Conservation (phyloP, 2,888 invertebrate species). For the Amphimallon solstitiale region DNA sequence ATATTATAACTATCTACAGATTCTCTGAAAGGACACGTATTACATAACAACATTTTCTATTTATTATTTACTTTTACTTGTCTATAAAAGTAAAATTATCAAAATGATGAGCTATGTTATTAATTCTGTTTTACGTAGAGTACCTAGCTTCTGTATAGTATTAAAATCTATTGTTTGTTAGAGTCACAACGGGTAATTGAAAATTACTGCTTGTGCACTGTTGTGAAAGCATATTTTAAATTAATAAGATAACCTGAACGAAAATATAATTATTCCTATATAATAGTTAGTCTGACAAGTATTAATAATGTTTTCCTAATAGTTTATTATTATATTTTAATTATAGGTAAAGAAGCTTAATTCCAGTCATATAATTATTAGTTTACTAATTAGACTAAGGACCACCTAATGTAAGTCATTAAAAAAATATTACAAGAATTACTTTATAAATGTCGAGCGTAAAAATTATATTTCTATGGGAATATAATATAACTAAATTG, state of each 20-base stretch:
- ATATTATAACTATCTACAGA: no score
- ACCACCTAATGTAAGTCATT: constrained; percentile 6
- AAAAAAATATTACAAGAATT: not conserved
- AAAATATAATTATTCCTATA: not conserved
- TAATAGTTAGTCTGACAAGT: constrained; percentile 8
- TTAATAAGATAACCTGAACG: constrained; percentile 9
- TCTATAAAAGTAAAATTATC: no score
- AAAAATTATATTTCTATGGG: not conserved
- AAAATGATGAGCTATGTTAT: no score
- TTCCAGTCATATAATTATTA: constrained; percentile 5
- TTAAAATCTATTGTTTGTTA: not conserved
- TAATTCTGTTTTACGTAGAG: no score
- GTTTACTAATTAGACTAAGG: not conserved
- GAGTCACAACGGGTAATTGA: not conserved
- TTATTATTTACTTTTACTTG: no score
- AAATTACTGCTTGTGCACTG: not conserved
- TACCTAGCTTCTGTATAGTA: not conserved
- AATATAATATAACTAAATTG: no score
- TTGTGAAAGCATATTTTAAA: not conserved
- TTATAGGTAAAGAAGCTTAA: constrained; percentile 1
- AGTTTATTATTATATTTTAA: constrained; percentile 22
- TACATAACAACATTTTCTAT: no score
- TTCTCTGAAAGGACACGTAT: no score
- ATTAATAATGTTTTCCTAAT: constrained; percentile 10
- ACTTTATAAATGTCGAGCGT: not conserved